These are phyloP conservation scores for honey bee (Apis mellifera) DNA, from an alignment of 1,140 invertebrate species.

Conservation along the genomic window DNA sequence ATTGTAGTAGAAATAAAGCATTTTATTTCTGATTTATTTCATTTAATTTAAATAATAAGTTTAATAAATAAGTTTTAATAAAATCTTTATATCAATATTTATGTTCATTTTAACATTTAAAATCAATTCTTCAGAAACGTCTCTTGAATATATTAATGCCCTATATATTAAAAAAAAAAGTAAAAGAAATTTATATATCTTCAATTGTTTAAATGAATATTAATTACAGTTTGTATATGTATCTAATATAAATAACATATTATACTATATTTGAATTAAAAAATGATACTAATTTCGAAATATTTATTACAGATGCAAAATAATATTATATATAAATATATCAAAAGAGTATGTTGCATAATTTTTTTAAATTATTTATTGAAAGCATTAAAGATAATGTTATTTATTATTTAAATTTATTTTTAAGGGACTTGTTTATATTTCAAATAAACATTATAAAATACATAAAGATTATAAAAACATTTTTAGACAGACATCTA, in stretches of 20 bases:
- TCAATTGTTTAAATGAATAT: conserved; percentile 12
- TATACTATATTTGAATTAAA: conserved; percentile 15
- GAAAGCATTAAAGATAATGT: not conserved
- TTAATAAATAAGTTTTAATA: no score
- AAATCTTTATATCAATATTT: no score
- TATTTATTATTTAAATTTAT: conserved; percentile 6
- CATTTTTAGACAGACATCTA: conserved; percentile 4
- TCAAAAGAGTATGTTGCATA: conserved; percentile 28
- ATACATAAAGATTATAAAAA: not conserved
- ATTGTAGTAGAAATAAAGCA: no score
- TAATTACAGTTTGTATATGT: conserved; percentile 12
- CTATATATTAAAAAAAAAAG: not conserved
- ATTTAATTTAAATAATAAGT: no score
- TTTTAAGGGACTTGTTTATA: conserved; percentile 36
- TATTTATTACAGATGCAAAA: conserved; percentile 15
- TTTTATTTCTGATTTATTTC: no score
- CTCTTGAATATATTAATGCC: no score
- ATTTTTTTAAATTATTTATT: not conserved
- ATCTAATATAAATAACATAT: not conserved
- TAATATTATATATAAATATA: not conserved
- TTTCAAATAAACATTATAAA: conserved; percentile 19
- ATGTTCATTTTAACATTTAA: no score
- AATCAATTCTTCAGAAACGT: no score
- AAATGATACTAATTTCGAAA: conserved; percentile 24
- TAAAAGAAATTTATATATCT: conserved; percentile 1